Conservation (phyloP, 2,888 invertebrate species). For the Meiosimyza decipiens region DNA sequence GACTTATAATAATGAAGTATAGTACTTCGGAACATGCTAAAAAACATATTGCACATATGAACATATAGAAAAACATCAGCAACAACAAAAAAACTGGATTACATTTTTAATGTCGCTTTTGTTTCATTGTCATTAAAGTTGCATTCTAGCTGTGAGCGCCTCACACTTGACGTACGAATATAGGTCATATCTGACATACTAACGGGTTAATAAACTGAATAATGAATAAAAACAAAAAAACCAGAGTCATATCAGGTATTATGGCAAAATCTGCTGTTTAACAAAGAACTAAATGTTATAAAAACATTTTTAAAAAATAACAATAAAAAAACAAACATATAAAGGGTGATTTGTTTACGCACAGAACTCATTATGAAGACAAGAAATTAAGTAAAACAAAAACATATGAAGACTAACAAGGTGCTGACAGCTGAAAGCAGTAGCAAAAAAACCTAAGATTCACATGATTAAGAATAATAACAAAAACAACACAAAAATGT, state of each 20-base stretch:
- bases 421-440: background rate
- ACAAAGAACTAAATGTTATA: background rate
- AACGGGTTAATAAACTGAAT: constrained; percentile 11
- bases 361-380: background rate
- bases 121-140: constrained; percentile 19
- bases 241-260: background rate
- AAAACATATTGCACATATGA: too few relatives aligned
- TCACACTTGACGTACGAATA: constrained; percentile 9
- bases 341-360: background rate
- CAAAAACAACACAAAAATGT: constrained; percentile 20
- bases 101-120: constrained; percentile 18
- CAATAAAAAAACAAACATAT: constrained; percentile 1
- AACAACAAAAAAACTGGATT: constrained; percentile 1
- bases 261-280: background rate
- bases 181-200: constrained; percentile 7
- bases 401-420: constrained; percentile 16
- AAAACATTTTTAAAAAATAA: background rate
- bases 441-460: constrained; percentile 3
- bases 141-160: background rate
- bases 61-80: too few relatives aligned
- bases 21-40: background rate
- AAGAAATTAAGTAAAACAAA: background rate
- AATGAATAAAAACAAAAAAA: background rate
- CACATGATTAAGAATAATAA: background rate
- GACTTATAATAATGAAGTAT: background rate